Evolutionary conservation across 1,140 invertebrate genomes (phyloP).

Genomic region (Trichogramma pretiosum): DNA sequence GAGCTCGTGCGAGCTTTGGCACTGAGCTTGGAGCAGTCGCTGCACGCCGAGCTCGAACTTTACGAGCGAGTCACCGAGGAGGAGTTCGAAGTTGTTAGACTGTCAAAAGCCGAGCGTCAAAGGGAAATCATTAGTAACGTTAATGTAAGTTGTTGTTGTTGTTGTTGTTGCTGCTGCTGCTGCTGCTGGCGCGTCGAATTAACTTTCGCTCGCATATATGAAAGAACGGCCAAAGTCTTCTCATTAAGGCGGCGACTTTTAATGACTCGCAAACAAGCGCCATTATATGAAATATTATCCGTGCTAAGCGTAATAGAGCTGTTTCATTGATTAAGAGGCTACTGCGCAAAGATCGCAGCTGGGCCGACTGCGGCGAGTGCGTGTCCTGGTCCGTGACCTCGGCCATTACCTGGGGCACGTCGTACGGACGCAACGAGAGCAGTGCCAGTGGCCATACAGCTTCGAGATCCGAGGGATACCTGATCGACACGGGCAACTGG

Average conservation of each 20-base stretch:
- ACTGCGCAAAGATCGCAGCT: slow-evolving; percentile 1
- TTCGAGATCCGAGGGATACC: slow-evolving; percentile 19
- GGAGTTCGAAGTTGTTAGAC: slow-evolving; percentile 69
- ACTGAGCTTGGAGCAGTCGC: slow-evolving; percentile 55
- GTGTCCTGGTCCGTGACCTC: slow-evolving; percentile 56
- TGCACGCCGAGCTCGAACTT: slow-evolving; percentile 57
- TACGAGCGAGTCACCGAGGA: slow-evolving; percentile 68
- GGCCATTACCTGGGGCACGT: slow-evolving; percentile 59
- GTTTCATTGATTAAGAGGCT: background rate
- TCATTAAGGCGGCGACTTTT: too few species aligned
- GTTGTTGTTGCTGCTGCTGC: too few species aligned
- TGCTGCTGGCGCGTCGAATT: too few species aligned
- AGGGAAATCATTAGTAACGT: slow-evolving; percentile 53
- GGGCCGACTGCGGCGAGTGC: slow-evolving; percentile 54
- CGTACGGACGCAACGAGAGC: slow-evolving; percentile 24
- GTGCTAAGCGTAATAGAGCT: background rate
- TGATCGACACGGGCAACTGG: slow-evolving; percentile 65
- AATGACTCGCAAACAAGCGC: too few species aligned
- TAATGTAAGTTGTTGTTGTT: slow-evolving; percentile 45
- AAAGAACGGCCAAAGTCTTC: too few species aligned
- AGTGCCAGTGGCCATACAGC: slow-evolving; percentile 21
- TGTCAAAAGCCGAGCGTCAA: slow-evolving; percentile 56
- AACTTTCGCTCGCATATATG: too few species aligned
- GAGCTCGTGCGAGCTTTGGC: slow-evolving; percentile 55
- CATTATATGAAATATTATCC: too few species aligned